Percentiles rank a stretch among this genome's conserved stretches.
phyloP scores from a whole-genome alignment of 2,113 vertebrate species.

The Phrynosoma blainvillii region DNA sequence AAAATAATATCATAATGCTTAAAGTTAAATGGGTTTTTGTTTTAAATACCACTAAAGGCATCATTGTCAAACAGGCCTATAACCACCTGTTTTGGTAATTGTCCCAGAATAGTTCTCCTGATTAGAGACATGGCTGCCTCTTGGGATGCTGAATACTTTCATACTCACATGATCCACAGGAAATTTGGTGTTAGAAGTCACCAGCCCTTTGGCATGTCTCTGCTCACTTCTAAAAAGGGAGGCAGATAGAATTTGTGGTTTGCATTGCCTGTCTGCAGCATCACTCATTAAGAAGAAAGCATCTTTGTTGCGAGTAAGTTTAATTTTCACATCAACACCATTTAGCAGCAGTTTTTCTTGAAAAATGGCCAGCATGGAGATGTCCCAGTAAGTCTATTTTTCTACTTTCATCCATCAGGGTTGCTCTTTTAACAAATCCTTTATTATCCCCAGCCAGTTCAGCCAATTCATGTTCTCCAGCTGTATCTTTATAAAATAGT shows the following conservation, averaged over 20 bases:
- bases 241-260: not conserved
- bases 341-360: not conserved
- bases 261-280: not conserved
- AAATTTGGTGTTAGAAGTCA: too few relatives aligned
- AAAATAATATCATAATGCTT: too few relatives aligned
- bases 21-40: too few relatives aligned
- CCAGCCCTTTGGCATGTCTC: too few relatives aligned
- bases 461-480: not conserved
- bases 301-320: not conserved
- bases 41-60: too few relatives aligned
- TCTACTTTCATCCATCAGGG: not conserved
- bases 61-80: too few relatives aligned
- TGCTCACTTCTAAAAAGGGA: too few relatives aligned
- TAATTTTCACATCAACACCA: not conserved
- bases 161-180: too few relatives aligned
- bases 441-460: not conserved
- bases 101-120: too few relatives aligned
- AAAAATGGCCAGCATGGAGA: not conserved
- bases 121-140: too few relatives aligned
- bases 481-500: not conserved
- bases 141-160: too few relatives aligned
- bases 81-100: too few relatives aligned
- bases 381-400: not conserved
- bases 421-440: not conserved
- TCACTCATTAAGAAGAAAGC: not conserved